Conservation (phyloP, 2,113 vertebrate species). For the Alectura lathami region DNA sequence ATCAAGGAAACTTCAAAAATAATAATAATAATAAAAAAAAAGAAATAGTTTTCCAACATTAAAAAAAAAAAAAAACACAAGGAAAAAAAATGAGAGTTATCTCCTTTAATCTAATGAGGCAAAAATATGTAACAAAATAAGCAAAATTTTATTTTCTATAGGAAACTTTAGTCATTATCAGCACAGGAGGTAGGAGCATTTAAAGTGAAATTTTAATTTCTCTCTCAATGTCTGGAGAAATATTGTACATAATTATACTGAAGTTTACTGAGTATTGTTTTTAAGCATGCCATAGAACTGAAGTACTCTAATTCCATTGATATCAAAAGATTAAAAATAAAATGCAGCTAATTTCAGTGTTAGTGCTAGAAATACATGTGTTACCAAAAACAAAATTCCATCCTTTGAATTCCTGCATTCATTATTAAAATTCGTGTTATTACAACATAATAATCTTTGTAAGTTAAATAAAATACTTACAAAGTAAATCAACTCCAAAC, state of each 20-base stretch:
- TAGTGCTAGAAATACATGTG: neutral
- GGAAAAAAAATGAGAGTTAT: neutral
- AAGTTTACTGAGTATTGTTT: neutral
- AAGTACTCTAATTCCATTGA: neutral
- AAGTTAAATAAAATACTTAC: slow-evolving; percentile 79
- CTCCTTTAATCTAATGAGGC: neutral
- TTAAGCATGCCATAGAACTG: neutral
- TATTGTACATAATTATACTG: neutral
- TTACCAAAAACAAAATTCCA: neutral
- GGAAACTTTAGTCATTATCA: neutral
- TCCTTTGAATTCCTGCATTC: neutral
- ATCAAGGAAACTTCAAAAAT: neutral
- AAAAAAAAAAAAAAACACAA: neutral
- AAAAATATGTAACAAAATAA: neutral
- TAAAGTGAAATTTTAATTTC: neutral
- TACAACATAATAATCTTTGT: neutral
- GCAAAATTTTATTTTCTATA: neutral
- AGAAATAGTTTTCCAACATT: neutral
- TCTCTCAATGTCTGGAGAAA: neutral
- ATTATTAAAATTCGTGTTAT: neutral
- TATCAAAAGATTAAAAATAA: neutral
- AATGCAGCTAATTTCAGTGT: neutral
- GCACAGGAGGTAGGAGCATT: neutral
- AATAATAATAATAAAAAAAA: neutral
- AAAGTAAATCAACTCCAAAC: slow-evolving; percentile 91